Base-by-base conservation (phyloP, 2,888 invertebrate genomes). In the Acanthosepion lycidas region DNA sequence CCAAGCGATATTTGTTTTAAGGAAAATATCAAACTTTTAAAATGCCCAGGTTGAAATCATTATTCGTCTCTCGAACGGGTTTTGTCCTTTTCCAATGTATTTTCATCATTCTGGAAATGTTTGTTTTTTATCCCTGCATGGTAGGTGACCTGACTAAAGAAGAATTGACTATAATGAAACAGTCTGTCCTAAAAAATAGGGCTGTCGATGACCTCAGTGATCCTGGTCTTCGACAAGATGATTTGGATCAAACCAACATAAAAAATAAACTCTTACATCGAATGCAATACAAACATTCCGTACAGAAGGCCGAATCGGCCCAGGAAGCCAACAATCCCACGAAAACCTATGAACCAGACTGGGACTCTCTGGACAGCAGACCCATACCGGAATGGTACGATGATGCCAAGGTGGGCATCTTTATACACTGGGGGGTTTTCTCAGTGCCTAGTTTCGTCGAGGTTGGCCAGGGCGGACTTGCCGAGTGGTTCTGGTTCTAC, bases 401-500 rank as follows among this genome's bases (percentile, higher is more conserved):
- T 96, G 96, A 97, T 42, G 96, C 96, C 28, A 98, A 98, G 95
- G 97, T 98, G 92, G 98, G 98, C 15, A 97, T 98, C 55, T 98
- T 98, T 95, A 96, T 97, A 59, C 97, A 98, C 95, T 98, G 97
- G 98, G 98, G 98, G 48, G 97, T 97, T 6, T 97, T 96, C 95
- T 97, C 97, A 20, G 97, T 97, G 9, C 97, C 97, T 26, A 96
- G 95, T 94, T 95, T 95, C 94, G 95, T 95, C 23, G 94, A 94
- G 53, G 59, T 59, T 28, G 94, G 94, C 94, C 94, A 94, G n/a
- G 94, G 94, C 23, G 94, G 94, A n/a, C 91, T 64, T 23, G 91
- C 94, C 42, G 99, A 99, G 98, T 99, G 99, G 99, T 99, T 99
- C 97, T 99, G 99, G 99, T 98, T 97, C 26, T 98, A 98, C 94